Conservation (phyloP, 2,888 invertebrate species). For the Philopedon plagiatum region DNA sequence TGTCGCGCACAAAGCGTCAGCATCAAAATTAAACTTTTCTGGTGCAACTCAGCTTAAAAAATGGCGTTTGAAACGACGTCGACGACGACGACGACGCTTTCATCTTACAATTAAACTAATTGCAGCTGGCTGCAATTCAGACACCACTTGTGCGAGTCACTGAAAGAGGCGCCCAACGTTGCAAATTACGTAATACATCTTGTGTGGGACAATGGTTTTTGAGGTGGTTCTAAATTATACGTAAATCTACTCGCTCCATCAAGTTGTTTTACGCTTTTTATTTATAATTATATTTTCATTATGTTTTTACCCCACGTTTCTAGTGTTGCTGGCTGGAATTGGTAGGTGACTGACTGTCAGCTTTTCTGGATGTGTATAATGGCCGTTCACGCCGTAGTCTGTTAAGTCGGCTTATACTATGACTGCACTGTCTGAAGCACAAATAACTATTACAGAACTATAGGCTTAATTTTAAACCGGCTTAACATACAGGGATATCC, state of each 20-base stretch:
- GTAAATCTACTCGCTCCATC: conserved; percentile 1
- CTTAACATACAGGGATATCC: too few species aligned
- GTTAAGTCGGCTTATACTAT: too few species aligned
- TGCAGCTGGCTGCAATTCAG: conserved; percentile 18
- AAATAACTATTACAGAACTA: too few species aligned
- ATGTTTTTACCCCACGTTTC: not conserved
- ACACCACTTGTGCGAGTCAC: conserved; percentile 16
- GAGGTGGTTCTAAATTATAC: conserved; percentile 11
- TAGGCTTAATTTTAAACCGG: too few species aligned
- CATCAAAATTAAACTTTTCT: conserved; percentile 16
- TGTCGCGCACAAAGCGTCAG: conserved; percentile 12
- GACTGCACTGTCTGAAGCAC: too few species aligned
- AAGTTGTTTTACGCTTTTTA: not conserved
- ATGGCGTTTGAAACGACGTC: conserved; percentile 8
- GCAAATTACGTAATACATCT: conserved; percentile 20
- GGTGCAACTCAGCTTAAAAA: conserved; percentile 14
- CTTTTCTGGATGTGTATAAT: too few species aligned
- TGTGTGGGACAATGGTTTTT: conserved; percentile 17
- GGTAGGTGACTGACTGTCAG: too few species aligned
- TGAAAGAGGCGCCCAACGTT: conserved; percentile 14
- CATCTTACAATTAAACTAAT: conserved; percentile 30
- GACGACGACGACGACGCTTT: conserved; percentile 17
- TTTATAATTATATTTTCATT: conserved; percentile 20
- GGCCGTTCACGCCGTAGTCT: too few species aligned
- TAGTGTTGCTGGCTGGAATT: too few species aligned